A percentile compares a stretch with the other conserved stretches of the same genome.
phyloP scores from a whole-genome alignment of 2,113 vertebrate genomes.

The Syngnathus scovelli region DNA sequence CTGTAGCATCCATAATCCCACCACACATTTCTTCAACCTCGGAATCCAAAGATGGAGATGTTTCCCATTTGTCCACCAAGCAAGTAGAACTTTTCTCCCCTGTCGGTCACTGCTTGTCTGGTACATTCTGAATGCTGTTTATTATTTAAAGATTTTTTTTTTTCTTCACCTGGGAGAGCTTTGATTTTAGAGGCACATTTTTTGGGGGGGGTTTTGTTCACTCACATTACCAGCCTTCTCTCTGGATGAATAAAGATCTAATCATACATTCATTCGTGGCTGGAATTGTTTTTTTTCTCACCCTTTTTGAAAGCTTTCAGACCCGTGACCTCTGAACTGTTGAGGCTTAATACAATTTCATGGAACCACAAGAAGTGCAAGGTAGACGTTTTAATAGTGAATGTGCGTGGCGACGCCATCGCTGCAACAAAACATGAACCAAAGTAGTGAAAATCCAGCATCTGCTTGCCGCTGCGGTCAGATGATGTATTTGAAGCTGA shows the following conservation, averaged over 20 bases:
- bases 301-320: background rate
- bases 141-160: conserved; percentile 86
- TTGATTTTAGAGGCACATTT: conserved; percentile 75
- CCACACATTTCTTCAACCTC: conserved; percentile 78
- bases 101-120: conserved; percentile 76
- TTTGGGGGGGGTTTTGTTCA: conserved; percentile 52
- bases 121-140: conserved; percentile 89
- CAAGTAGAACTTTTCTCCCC: conserved; percentile 83
- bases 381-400: conserved; percentile 55
- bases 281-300: background rate
- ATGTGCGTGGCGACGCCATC: conserved; percentile 18
- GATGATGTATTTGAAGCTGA: conserved; percentile 98
- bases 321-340: no score
- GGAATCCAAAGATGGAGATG: conserved; percentile 55
- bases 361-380: conserved; percentile 37
- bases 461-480: conserved; percentile 49
- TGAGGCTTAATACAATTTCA: no score
- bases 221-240: conserved; percentile 70
- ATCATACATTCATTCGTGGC: conserved; percentile 23
- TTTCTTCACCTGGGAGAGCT: conserved; percentile 76
- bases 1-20: conserved; percentile 72
- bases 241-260: conserved; percentile 71
- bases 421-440: conserved; percentile 51
- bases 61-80: conserved; percentile 27
- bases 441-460: conserved; percentile 30